Conservation (phyloP, 2,797 vertebrate genomes). For the Monodelphis domestica region DNA sequence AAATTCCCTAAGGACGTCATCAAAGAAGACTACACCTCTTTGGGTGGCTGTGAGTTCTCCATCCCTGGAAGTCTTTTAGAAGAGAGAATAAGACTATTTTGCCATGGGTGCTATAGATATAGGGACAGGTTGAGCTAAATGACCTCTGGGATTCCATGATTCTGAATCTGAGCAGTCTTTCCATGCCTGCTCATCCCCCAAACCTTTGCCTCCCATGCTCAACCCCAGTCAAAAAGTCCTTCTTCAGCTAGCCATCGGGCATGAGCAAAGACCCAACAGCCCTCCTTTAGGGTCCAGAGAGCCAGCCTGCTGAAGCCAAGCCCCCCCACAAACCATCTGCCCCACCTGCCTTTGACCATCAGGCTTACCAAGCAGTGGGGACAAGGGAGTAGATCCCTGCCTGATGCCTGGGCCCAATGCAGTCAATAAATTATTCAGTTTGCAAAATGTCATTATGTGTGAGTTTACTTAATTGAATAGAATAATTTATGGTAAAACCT, state of each 20-base stretch:
- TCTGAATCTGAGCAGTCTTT: neutral
- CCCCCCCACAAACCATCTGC: neutral
- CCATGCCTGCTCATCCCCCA: neutral
- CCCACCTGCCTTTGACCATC: neutral
- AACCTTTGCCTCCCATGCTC: neutral
- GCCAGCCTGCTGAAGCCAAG: neutral
- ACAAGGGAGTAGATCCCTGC: neutral
- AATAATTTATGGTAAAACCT: constrained; percentile 90
- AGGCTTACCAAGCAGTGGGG: neutral
- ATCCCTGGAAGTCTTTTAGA: neutral
- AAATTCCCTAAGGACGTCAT: neutral
- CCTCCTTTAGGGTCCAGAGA: neutral
- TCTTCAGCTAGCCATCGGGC: neutral
- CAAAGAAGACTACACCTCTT: neutral
- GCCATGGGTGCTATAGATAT: neutral
- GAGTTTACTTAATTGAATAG: constrained; percentile 90
- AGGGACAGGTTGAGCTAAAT: neutral
- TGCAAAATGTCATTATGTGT: constrained; percentile 89
- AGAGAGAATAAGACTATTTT: neutral
- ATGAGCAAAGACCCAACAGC: neutral
- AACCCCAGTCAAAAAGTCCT: neutral
- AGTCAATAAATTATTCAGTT: constrained; percentile 91
- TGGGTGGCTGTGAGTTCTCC: neutral
- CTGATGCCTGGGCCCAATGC: constrained; percentile 76
- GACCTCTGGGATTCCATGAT: neutral